Conservation (phyloP, 2,113 vertebrate species). For the Sigmodon hispidus region DNA sequence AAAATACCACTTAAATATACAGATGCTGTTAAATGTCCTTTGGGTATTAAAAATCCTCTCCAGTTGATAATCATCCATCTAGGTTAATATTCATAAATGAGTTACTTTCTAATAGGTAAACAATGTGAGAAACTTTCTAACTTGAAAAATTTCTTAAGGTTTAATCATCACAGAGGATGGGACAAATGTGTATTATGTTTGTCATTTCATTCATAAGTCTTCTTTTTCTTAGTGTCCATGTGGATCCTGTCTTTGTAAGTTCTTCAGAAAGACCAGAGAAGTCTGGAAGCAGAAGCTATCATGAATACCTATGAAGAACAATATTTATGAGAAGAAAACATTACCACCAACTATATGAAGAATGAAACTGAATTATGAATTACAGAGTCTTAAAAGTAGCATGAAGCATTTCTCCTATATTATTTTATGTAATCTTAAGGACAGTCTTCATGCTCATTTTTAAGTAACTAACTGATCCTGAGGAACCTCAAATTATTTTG, state of each 20-base stretch:
- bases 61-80: background rate
- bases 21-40: constrained; percentile 15
- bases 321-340: background rate
- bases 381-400: background rate
- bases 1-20: background rate
- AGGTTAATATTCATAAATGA: constrained; percentile 1
- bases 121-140: background rate
- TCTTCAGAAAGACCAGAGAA: background rate
- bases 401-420: background rate
- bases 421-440: background rate
- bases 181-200: constrained; percentile 20
- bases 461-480: constrained; percentile 28
- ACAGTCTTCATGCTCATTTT: background rate
- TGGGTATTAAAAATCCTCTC: background rate
- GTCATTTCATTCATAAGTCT: background rate
- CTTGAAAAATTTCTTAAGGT: background rate
- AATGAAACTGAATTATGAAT: constrained; percentile 1
- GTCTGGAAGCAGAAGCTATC: background rate
- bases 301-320: background rate
- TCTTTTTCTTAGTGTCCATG: background rate
- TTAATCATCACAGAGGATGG: background rate
- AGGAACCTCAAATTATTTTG: background rate
- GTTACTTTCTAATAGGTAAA: constrained; percentile 8
- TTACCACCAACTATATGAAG: background rate
- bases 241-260: background rate